These are phyloP conservation scores for Drosophila mojavensis DNA, from an alignment of 1,140 invertebrate genomes.

Conservation along the genomic window DNA sequence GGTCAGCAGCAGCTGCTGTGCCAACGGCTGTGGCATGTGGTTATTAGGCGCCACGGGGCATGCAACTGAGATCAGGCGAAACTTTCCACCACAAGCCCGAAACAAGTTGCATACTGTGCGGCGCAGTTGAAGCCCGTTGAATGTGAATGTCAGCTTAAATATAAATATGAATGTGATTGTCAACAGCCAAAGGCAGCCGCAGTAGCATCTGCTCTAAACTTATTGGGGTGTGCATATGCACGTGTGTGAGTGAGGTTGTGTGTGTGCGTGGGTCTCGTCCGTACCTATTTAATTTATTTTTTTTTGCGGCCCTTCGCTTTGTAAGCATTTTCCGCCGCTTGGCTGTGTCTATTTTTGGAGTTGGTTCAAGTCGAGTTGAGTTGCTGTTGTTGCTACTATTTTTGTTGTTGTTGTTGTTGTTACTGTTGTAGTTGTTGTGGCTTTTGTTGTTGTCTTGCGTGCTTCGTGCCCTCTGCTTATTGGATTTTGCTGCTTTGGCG, in stretches of 20 bases:
- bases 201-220: constrained; percentile 3
- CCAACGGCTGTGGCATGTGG: neutral
- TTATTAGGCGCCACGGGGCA: constrained; percentile 15
- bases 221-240: constrained; percentile 2
- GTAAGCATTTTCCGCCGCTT: constrained; percentile 67
- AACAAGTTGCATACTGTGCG: constrained; percentile 41
- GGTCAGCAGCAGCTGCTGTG: constrained; percentile 18
- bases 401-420: constrained; percentile 16
- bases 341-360: constrained; percentile 72
- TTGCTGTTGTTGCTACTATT: constrained; percentile 15
- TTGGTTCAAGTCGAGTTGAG: constrained; percentile 52
- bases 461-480: constrained; percentile 52
- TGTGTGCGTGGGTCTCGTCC: constrained; percentile 20
- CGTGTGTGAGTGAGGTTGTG: constrained; percentile 8
- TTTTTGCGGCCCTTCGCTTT: constrained; percentile 46
- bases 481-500: constrained; percentile 57
- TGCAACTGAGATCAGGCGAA: constrained; percentile 20
- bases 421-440: constrained; percentile 8
- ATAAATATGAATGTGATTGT: constrained; percentile 19
- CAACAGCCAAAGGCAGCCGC: constrained; percentile 13
- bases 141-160: constrained; percentile 26
- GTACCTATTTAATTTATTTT: constrained; percentile 62
- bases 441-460: constrained; percentile 57
- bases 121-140: neutral
- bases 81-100: constrained; percentile 23